These are phyloP conservation scores for Phylloscopus trochilus DNA, from an alignment of 2,113 vertebrate species.

Conservation along the genomic window DNA sequence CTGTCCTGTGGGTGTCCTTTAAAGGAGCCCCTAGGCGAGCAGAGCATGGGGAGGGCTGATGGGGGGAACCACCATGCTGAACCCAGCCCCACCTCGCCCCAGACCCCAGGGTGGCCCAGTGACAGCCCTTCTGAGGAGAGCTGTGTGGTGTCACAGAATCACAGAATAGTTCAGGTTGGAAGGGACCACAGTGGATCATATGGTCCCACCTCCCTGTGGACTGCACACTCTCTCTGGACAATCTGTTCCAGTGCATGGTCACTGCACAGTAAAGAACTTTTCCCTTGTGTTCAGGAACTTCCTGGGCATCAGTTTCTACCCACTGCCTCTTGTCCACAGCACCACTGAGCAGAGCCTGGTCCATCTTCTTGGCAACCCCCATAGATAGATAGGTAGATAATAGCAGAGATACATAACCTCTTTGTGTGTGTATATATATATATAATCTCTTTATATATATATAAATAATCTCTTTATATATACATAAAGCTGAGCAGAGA, in stretches of 20 bases:
- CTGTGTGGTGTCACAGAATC: not conserved
- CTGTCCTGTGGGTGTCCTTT: not conserved
- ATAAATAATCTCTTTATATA: no score
- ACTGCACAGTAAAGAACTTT: not conserved
- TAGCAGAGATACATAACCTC: no score
- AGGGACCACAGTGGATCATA: not conserved
- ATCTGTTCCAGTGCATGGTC: not conserved
- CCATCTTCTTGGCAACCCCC: not conserved
- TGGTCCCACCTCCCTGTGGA: not conserved
- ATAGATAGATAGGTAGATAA: not conserved
- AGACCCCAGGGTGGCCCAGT: not conserved
- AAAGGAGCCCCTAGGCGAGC: rapidly evolving
- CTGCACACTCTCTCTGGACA: not conserved
- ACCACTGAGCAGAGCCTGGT: not conserved
- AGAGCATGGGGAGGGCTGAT: rapidly evolving
- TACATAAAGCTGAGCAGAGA: not conserved
- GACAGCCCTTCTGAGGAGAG: not conserved
- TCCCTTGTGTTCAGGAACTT: not conserved
- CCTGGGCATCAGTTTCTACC: not conserved
- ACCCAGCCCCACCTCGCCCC: not conserved
- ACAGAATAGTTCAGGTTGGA: not conserved
- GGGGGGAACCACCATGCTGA: not conserved
- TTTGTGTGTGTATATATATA: no score
- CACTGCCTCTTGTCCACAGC: not conserved
- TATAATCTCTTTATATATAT: no score